Evolutionary conservation across 2,113 vertebrate genomes (phyloP).

Genomic region (Antigone vipio): DNA sequence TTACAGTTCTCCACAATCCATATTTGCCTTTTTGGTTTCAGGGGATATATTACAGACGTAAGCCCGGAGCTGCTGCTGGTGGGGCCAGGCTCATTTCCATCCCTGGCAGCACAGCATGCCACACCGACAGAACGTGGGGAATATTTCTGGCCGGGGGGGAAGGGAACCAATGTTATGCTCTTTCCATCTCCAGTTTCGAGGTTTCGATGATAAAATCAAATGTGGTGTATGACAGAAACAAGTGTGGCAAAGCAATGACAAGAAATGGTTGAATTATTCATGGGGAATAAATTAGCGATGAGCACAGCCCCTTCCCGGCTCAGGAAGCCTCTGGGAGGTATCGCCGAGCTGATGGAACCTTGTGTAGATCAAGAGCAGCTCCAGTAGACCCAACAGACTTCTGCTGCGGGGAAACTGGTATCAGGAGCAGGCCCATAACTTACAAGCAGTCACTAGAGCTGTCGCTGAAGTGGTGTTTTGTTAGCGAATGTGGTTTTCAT

Average conservation of each 20-base stretch:
- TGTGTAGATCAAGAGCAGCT: neutral
- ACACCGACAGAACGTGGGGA: rapidly evolving
- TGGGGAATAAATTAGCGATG: neutral
- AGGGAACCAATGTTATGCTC: neutral
- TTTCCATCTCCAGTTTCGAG: neutral
- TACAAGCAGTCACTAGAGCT: neutral
- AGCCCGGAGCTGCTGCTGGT: neutral
- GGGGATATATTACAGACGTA: rapidly evolving
- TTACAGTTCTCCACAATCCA: neutral
- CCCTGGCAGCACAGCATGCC: neutral
- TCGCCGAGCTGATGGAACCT: neutral
- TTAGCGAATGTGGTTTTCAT: neutral
- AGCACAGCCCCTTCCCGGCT: neutral
- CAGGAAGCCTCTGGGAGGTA: neutral
- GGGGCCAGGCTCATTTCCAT: neutral
- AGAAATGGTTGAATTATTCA: constrained; percentile 25
- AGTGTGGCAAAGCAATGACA: neutral
- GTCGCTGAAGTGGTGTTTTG: neutral
- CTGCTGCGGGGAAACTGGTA: neutral
- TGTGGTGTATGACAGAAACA: neutral
- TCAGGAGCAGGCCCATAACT: neutral
- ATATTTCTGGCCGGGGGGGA: neutral
- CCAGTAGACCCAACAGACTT: neutral
- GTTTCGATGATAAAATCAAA: neutral
- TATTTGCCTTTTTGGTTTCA: neutral